Evolutionary conservation across 1,140 invertebrate species (phyloP).

Genomic region (Zophobas atratus): DNA sequence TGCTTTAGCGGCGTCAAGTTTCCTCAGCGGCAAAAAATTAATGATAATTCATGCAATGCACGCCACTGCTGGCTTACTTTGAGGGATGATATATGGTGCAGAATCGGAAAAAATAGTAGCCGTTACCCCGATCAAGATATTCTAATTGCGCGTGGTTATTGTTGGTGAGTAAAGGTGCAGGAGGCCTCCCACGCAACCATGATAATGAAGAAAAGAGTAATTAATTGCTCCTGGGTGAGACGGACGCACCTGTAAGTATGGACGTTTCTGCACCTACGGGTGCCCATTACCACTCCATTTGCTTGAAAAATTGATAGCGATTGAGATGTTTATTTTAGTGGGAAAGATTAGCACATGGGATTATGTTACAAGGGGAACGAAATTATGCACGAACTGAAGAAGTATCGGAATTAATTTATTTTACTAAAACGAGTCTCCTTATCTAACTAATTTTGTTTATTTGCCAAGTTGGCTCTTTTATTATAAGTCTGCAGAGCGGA

Average conservation of each 20-base stretch:
- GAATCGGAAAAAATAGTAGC: slow-evolving; percentile 24
- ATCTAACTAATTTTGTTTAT: too few species aligned
- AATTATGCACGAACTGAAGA: too few species aligned
- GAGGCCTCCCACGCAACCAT: slow-evolving; percentile 16
- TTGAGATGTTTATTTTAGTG: too few species aligned
- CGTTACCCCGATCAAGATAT: slow-evolving; percentile 32
- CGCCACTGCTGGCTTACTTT: neutral
- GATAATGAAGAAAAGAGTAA: slow-evolving; percentile 30
- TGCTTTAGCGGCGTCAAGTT: neutral
- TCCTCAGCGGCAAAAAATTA: neutral
- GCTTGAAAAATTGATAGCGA: too few species aligned
- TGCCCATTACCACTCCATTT: too few species aligned
- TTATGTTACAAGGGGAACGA: too few species aligned
- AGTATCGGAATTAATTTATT: too few species aligned
- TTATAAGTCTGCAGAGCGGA: too few species aligned
- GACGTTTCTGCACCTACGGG: slow-evolving; percentile 29
- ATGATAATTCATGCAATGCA: neutral
- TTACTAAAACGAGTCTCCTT: too few species aligned
- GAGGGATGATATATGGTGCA: neutral
- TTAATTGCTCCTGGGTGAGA: slow-evolving; percentile 45
- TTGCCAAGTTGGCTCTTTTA: too few species aligned
- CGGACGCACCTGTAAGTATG: slow-evolving; percentile 44
- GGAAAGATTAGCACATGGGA: too few species aligned
- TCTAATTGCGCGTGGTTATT: slow-evolving; percentile 30
- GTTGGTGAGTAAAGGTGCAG: slow-evolving; percentile 14